Conservation (phyloP, 2,113 vertebrate species). For the Recurvirostra avosetta region DNA sequence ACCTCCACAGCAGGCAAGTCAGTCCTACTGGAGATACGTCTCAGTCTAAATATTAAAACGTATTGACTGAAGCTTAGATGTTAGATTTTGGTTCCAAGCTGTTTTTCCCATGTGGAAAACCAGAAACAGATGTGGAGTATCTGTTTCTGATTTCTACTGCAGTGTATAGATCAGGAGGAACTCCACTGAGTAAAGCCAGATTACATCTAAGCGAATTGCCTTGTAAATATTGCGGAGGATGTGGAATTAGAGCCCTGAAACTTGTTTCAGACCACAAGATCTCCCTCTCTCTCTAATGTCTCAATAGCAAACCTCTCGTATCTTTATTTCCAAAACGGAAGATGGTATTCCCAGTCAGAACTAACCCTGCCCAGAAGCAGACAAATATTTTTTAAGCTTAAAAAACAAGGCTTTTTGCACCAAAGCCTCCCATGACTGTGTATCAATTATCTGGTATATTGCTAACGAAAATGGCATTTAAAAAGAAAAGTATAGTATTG, state of each 20-base stretch:
- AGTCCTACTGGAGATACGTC: neutral
- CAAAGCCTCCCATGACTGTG: neutral
- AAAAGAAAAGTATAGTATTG: neutral
- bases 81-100: neutral
- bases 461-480: neutral
- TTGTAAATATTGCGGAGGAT: slow-evolving; percentile 24
- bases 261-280: neutral
- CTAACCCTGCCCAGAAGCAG: neutral
- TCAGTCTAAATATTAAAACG: neutral
- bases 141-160: slow-evolving; percentile 21
- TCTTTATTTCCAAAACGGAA: neutral
- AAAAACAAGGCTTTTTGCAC: neutral
- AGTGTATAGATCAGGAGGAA: neutral
- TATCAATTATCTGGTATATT: neutral
- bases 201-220: neutral
- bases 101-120: neutral
- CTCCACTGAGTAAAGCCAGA: slow-evolving; percentile 17
- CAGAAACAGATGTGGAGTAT: slow-evolving; percentile 18
- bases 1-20: neutral
- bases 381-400: neutral
- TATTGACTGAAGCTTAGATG: neutral
- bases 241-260: slow-evolving; percentile 14
- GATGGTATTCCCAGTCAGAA: neutral
- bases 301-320: neutral
- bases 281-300: neutral